A percentile compares a stretch with the other conserved stretches of the same genome.
These are phyloP conservation scores for Leptobrachium ailaonicum DNA, from an alignment of 2,113 vertebrate genomes.

Conservation along the genomic window DNA sequence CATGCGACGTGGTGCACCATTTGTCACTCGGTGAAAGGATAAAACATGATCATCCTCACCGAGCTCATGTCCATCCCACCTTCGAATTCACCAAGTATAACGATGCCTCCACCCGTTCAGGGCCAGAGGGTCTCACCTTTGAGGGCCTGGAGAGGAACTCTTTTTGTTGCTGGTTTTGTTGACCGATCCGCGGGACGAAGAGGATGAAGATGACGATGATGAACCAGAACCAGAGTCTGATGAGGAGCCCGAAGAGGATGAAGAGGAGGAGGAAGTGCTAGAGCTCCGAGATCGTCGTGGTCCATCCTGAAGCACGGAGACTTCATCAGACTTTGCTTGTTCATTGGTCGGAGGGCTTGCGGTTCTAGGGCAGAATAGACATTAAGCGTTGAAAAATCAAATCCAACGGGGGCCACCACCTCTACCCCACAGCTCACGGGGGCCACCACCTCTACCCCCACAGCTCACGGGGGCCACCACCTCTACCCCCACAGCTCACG, in stretches of 20 bases:
- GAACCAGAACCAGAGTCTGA: constrained; percentile 47
- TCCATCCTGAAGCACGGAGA: constrained; percentile 45
- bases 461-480: no score
- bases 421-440: no score
- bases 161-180: constrained; percentile 62
- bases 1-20: no score
- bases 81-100: no score
- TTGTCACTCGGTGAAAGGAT: no score
- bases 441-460: no score
- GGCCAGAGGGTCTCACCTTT: constrained; percentile 58
- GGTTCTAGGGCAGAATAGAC: constrained; percentile 45
- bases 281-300: constrained; percentile 60
- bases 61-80: no score
- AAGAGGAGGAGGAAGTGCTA: constrained; percentile 58
- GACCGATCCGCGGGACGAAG: constrained; percentile 58
- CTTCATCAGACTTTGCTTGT: constrained; percentile 29
- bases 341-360: constrained; percentile 53
- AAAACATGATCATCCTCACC: no score
- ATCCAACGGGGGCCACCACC: no score
- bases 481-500: no score
- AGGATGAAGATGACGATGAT: constrained; percentile 54
- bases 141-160: constrained; percentile 58
- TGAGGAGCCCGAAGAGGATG: constrained; percentile 25
- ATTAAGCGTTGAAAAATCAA: not conserved
- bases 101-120: constrained; percentile 5